These are phyloP conservation scores for Grallaria varia DNA, from an alignment of 2,113 vertebrate species.

Conservation along the genomic window DNA sequence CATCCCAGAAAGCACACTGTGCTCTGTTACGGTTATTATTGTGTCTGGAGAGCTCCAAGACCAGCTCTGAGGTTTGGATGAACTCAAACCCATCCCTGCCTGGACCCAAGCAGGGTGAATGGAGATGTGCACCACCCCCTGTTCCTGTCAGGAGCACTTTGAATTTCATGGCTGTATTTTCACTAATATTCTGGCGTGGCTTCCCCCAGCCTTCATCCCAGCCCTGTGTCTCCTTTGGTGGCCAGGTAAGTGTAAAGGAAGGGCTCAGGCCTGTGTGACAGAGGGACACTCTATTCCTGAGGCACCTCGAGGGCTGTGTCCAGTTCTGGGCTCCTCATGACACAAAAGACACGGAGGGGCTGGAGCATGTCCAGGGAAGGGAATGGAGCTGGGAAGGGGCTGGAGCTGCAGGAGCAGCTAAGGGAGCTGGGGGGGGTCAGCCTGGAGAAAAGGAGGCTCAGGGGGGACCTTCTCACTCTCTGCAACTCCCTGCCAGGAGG, in stretches of 20 bases:
- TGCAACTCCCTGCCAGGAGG: background rate
- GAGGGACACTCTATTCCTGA: background rate
- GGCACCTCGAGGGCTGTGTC: background rate
- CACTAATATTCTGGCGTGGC: background rate
- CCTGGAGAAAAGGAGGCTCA: background rate
- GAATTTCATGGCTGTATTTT: background rate
- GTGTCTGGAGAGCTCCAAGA: background rate
- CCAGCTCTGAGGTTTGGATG: background rate
- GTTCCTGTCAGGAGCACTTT: background rate
- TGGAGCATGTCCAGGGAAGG: background rate
- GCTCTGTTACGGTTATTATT: background rate
- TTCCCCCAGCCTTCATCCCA: background rate
- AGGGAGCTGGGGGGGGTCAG: background rate
- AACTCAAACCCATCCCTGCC: background rate
- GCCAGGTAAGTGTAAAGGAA: background rate
- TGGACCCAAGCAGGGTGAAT: background rate
- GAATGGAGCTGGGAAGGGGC: background rate
- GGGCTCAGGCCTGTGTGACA: background rate
- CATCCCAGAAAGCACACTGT: background rate
- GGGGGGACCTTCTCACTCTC: background rate
- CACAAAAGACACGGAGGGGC: background rate
- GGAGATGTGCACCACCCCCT: background rate
- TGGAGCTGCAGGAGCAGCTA: background rate
- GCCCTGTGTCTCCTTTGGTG: background rate
- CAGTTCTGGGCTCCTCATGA: background rate